These are phyloP conservation scores for Acrocephalus scirpaceus DNA, from an alignment of 2,797 vertebrate genomes.

Conservation along the genomic window DNA sequence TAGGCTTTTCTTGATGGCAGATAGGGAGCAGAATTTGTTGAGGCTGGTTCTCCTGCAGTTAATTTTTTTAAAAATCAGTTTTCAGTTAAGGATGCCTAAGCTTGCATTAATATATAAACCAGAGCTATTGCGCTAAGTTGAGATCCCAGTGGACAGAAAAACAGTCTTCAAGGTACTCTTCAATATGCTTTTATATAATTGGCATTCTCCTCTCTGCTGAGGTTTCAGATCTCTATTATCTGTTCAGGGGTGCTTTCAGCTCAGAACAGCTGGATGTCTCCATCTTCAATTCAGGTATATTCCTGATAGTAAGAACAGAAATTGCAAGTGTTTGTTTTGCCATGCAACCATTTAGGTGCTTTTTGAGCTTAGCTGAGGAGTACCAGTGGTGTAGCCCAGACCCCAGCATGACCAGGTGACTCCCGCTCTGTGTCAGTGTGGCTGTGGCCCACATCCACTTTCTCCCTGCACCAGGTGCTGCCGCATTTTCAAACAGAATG, in stretches of 20 bases:
- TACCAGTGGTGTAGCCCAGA: background rate
- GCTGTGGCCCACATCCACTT: background rate
- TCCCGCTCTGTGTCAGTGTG: background rate
- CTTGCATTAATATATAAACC: background rate
- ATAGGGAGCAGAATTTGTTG: constrained; percentile 65
- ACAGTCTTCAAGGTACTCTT: constrained; percentile 32
- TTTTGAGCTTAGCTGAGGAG: background rate
- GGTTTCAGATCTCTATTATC: constrained; percentile 3
- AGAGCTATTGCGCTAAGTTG: background rate
- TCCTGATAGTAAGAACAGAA: background rate
- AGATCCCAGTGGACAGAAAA: constrained; percentile 12
- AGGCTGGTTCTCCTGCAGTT: constrained; percentile 58
- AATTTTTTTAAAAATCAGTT: constrained; percentile 1
- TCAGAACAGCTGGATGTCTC: background rate
- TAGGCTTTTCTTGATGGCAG: constrained; percentile 57
- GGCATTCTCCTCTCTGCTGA: background rate
- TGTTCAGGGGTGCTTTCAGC: background rate
- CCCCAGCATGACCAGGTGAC: background rate
- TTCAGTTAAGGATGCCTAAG: constrained; percentile 34
- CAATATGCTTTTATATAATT: constrained; percentile 13
- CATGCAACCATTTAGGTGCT: background rate
- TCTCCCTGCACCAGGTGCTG: background rate
- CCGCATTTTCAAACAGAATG: background rate
- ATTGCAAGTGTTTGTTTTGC: background rate
- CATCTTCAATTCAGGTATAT: constrained; percentile 1